Evolutionary conservation across 2,797 vertebrate genomes (phyloP), one percentile per base, ranked within the genome.

Genomic region (Orientallactaga sibirica): DNA sequence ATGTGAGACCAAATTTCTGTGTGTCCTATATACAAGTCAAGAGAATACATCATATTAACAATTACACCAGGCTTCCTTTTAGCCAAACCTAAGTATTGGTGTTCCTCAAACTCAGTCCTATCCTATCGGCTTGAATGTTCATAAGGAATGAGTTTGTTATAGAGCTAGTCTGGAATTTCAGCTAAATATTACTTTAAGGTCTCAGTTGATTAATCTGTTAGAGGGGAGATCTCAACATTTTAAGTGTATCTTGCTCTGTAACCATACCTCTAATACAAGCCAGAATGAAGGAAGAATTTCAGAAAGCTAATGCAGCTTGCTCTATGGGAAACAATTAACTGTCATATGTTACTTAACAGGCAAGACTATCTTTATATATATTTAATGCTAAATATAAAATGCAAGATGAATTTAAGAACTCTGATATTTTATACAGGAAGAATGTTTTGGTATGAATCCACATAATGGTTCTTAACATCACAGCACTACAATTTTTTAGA

Each of bases 401-500:
- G 4, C 14, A 83, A 83, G 87, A 73, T 86, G 3, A 16, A 79
- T 88, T 25, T 19, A 78, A 81, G 82, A 79, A 1, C 1, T 52
- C 71, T 48, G 29, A 61, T 0, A 82, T 71, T 94, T 68, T 61
- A 24, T 20, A 25, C 22, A 90, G 67, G 37, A 87, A 71, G 3
- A 7, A 85, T 79, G 4, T 78, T 70, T 83, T 3, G 8, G 2
- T 62, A n/a, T 64, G 25, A 87, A 70, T 29, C 7, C 27, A 77
- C 3, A 55, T 55, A 55, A 29, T 22, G 8, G 20, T 25, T 93
- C 55, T 90, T 87, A 22, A 92, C 96, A 86, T 85, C 71, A 88
- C 3, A 76, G 24, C 70, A 20, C 3, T 8, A 2, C 86, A 90
- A 73, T 12, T 22, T 79, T 94, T 89, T 29, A 67, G n/a, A 74